A percentile compares a stretch with the other conserved stretches of the same genome.
phyloP scores from a whole-genome alignment of 2,797 vertebrate species.

The Meriones psammophilus region DNA sequence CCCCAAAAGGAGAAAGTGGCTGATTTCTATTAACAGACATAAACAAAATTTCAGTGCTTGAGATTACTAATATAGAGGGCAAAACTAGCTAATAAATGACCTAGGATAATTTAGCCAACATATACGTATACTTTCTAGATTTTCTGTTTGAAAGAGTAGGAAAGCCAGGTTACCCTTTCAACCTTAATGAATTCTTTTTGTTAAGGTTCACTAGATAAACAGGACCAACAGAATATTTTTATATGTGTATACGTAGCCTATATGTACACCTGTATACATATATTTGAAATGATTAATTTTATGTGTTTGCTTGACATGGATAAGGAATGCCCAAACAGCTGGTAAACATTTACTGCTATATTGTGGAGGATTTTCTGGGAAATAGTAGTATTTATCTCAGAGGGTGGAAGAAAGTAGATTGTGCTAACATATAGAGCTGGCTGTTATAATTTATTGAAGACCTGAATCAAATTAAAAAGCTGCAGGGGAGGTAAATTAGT shows the following conservation, averaged over 20 bases:
- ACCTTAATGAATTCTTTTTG: neutral
- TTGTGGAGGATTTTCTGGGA: neutral
- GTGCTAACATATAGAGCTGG: neutral
- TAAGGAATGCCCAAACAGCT: neutral
- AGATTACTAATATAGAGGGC: neutral
- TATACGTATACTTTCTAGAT: neutral
- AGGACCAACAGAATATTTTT: neutral
- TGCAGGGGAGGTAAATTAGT: neutral
- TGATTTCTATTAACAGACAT: neutral
- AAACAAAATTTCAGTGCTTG: neutral
- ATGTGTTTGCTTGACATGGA: neutral
- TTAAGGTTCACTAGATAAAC: neutral
- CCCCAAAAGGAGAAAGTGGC: neutral
- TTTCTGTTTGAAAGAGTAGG: neutral
- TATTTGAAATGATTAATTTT: neutral
- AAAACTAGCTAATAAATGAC: neutral
- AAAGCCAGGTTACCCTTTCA: neutral
- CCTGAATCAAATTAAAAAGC: neutral
- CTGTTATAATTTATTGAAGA: neutral
- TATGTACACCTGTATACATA: no score
- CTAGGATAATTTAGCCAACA: constrained; percentile 10
- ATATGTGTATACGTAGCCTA: no score
- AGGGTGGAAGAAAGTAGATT: neutral
- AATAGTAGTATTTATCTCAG: neutral
- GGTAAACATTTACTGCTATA: neutral